Conservation (phyloP, 2,113 vertebrate species). For the Zosterops hypoxanthus region DNA sequence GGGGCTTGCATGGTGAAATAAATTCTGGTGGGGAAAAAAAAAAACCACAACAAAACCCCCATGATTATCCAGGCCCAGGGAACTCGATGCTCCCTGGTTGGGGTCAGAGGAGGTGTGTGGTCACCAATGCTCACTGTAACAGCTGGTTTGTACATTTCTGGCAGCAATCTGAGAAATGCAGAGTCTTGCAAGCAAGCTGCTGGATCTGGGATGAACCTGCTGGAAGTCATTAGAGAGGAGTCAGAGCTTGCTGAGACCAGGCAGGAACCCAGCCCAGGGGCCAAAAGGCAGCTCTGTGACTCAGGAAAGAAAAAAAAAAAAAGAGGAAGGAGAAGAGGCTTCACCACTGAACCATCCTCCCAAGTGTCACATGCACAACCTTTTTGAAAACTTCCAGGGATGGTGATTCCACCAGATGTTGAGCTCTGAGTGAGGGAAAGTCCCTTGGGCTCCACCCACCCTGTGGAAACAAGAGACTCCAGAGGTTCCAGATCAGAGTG, state of each 20-base stretch:
- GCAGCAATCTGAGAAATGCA: background rate
- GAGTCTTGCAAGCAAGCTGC: fast-evolving
- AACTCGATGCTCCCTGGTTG: background rate
- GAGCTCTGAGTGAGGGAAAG: background rate
- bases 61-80: background rate
- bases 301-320: background rate
- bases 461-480: background rate
- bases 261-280: background rate
- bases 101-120: background rate
- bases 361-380: background rate
- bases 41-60: fast-evolving
- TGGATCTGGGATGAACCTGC: background rate
- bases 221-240: background rate
- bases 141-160: background rate
- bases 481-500: background rate
- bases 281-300: background rate
- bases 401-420: background rate
- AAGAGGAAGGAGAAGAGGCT: background rate
- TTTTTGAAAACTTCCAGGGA: background rate
- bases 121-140: fast-evolving
- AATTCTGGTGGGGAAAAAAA: background rate
- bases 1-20: background rate
- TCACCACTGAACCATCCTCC: background rate
- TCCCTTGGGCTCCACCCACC: fast-evolving
- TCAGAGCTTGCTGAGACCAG: background rate